Percentiles rank a stretch among this genome's conserved stretches.
Evolutionary conservation across 2,113 vertebrate species (phyloP).

Genomic region (Platanista minor): DNA sequence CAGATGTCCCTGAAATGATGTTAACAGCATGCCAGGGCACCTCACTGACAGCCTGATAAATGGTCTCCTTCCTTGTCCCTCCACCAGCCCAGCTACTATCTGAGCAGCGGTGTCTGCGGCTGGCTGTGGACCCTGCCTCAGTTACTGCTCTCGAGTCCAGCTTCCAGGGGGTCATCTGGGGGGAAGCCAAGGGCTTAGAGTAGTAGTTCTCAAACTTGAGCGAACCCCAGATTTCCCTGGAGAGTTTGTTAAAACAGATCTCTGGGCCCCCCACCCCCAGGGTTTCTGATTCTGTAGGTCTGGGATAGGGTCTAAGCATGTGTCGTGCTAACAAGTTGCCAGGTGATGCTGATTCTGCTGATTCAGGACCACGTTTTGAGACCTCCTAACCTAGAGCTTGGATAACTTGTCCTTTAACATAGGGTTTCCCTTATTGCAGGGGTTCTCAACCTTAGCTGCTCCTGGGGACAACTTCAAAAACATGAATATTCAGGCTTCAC

Average conservation of each 20-base stretch:
- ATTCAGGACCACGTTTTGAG: neutral
- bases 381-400: neutral
- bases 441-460: neutral
- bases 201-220: neutral
- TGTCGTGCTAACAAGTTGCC: neutral
- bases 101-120: neutral
- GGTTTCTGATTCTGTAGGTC: neutral
- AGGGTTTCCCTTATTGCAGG: neutral
- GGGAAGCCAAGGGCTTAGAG: neutral
- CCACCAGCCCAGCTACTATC: neutral
- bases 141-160: neutral
- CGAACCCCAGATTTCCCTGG: neutral
- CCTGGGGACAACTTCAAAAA: neutral
- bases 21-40: neutral
- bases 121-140: neutral
- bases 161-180: neutral
- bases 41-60: conserved; percentile 23
- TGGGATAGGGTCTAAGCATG: neutral
- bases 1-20: conserved; percentile 14
- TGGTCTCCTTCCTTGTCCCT: neutral
- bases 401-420: neutral
- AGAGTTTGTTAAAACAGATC: neutral
- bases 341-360: neutral
- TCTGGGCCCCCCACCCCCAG: neutral
- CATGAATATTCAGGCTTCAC: neutral